A percentile compares a stretch with the other conserved stretches of the same genome.
phyloP scores from a whole-genome alignment of 2,113 vertebrate species.

The Hucho hucho region DNA sequence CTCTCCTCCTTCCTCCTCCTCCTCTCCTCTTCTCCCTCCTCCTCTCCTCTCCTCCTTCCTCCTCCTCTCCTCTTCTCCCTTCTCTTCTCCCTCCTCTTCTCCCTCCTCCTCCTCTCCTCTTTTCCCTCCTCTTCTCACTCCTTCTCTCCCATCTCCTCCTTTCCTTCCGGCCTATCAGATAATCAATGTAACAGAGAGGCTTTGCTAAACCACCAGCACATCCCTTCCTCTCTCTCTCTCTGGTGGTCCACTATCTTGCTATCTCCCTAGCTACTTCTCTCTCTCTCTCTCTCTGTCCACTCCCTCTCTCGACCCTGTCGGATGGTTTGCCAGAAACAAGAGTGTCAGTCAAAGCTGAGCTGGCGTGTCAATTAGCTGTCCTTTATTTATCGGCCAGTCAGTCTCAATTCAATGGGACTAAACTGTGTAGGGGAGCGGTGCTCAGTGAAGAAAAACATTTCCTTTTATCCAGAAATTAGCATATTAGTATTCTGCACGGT shows the following conservation, averaged over 20 bases:
- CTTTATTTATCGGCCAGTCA: conserved; percentile 21
- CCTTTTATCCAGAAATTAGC: conserved; percentile 62
- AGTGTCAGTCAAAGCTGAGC: conserved; percentile 49
- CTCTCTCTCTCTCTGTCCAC: neutral
- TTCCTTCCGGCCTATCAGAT: conserved; percentile 31
- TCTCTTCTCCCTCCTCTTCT: neutral
- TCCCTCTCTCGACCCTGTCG: neutral
- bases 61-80: conserved; percentile 20
- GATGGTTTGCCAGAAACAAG: neutral
- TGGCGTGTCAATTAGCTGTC: conserved; percentile 54
- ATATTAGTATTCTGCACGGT: conserved; percentile 76
- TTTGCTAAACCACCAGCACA: conserved; percentile 24
- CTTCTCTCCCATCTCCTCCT: too few species aligned
- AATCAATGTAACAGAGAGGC: conserved; percentile 42
- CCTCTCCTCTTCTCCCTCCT: neutral
- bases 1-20: conserved; percentile 18
- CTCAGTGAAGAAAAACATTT: conserved; percentile 52
- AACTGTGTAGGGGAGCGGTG: conserved; percentile 35
- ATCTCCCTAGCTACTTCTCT: neutral
- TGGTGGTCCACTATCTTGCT: conserved; percentile 7
- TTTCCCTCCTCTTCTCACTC: too few species aligned
- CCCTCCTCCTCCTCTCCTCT: too few species aligned
- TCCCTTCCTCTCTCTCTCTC: conserved; percentile 11
- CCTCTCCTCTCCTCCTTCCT: conserved; percentile 13
- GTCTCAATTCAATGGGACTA: conserved; percentile 50